Base-by-base conservation (phyloP, 2,113 vertebrate species). In the Petrocephalus zakoni region DNA sequence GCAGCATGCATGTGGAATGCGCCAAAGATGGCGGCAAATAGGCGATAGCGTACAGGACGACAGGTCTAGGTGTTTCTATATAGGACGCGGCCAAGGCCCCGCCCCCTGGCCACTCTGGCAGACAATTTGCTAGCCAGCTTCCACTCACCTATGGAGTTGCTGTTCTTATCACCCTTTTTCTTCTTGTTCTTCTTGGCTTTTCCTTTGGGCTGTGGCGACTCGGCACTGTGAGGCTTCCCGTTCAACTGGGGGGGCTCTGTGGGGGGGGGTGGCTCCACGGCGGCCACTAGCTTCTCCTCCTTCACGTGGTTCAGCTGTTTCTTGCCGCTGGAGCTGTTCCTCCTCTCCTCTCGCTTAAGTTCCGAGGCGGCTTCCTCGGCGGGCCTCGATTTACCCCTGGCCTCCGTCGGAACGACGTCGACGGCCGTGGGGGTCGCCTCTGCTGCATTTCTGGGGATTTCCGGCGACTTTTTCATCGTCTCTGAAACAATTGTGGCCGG, bases 151-250 rank as follows among this genome's bases (percentile, higher is more conserved):
- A 99, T 97, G 0, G 98, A 99, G 88, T 91, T 97, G 94, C 95
- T 96, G 90, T 94, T 94, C 93, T 97, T 96, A 88, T 99, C 98
- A 0, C 95, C 95, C 91, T 98, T 99, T 94, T 99, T 99, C 96
- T 99, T 99, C 94, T 98, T 98, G 91, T 93, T 97, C 92, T 98
- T 99, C 96, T 98, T 96, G 92, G 89, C 94, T 92, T 94, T 96
- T 92, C 94, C 93, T 93, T 95, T 96, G 34, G 96, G 96, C 93
- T 96, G 96, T 0, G 96, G 95, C 42, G 95, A 95, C 75, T 94
- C 95, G 0, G 95, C 93, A 21, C 91, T 93, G 88, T 85, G 90
- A 42, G 91, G 91, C 89, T 94, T 95, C 92, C 91, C 89, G 9
- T 93, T 90, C 64, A 92, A 93, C 72, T 94, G 93, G 3, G 88